Conservation (phyloP, 2,888 invertebrate genomes). For the Rosalia funebris region DNA sequence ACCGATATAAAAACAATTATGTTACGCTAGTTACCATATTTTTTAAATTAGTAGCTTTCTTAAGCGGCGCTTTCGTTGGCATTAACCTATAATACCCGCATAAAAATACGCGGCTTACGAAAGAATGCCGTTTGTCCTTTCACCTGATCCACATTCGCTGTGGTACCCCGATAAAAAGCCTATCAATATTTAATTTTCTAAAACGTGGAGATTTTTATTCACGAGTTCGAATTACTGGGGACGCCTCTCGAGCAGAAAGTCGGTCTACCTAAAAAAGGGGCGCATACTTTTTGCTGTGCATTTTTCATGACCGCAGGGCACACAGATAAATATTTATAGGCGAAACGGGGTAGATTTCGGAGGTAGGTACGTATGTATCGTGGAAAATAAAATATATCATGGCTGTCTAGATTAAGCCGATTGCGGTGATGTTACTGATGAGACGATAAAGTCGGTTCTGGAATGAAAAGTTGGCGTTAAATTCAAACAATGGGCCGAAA, state of each 20-base stretch:
- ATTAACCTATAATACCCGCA: not conserved
- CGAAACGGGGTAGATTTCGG: constrained; percentile 40
- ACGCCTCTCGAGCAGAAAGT: constrained; percentile 2
- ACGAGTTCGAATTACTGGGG: constrained; percentile 7
- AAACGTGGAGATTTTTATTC: constrained; percentile 24
- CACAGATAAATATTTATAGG: constrained; percentile 50
- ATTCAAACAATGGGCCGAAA: constrained; percentile 40
- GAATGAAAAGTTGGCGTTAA: constrained; percentile 42
- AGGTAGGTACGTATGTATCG: constrained; percentile 30
- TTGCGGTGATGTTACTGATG: constrained; percentile 45
- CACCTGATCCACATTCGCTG: not conserved
- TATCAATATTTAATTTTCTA: constrained; percentile 12
- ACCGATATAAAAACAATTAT: too few relatives aligned
- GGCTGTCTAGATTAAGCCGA: constrained; percentile 45
- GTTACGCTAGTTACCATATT: too few relatives aligned
- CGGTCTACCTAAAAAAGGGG: constrained; percentile 21
- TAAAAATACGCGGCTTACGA: not conserved
- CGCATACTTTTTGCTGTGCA: constrained; percentile 26
- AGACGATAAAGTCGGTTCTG: constrained; percentile 47
- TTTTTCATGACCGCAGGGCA: constrained; percentile 39
- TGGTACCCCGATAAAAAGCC: constrained; percentile 7
- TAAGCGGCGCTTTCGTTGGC: not conserved
- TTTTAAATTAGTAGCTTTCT: not conserved
- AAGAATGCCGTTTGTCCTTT: constrained; percentile 11
- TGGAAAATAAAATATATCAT: constrained; percentile 50